Evolutionary conservation across 2,888 invertebrate species (phyloP).

Genomic region (Rhogogaster chlorosoma): DNA sequence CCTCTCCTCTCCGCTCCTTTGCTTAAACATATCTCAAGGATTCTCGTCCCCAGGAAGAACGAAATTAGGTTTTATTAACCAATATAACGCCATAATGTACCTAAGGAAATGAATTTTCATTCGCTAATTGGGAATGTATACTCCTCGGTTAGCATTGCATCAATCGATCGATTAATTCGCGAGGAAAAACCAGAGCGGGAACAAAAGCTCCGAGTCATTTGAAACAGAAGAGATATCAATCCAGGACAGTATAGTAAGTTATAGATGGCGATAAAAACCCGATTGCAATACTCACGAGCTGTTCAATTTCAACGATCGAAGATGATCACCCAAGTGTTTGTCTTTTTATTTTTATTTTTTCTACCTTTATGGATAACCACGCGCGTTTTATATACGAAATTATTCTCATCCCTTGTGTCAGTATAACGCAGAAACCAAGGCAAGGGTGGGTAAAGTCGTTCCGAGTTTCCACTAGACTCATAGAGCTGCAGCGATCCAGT

Average conservation of each 20-base stretch:
- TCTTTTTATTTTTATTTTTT: not conserved
- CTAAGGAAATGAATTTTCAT: not conserved
- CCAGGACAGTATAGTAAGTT: not conserved
- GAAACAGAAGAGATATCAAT: not conserved
- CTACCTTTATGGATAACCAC: not conserved
- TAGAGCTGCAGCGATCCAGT: not conserved
- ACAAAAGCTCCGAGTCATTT: too few relatives aligned
- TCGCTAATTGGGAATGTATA: not conserved
- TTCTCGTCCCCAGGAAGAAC: not conserved
- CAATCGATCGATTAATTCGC: too few relatives aligned
- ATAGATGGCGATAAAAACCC: not conserved
- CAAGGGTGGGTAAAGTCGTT: not conserved
- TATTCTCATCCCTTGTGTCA: not conserved
- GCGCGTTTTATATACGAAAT: not conserved
- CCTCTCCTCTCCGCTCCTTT: conserved; percentile 46
- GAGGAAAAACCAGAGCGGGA: too few relatives aligned
- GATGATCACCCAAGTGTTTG: not conserved
- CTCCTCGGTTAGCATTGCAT: too few relatives aligned
- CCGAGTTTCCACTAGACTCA: not conserved
- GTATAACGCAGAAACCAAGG: too few relatives aligned
- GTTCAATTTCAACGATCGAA: not conserved
- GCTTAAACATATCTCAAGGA: not conserved
- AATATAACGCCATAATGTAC: too few relatives aligned
- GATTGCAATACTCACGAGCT: not conserved
- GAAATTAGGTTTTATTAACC: not conserved